phyloP scores from a whole-genome alignment of 2,888 invertebrate species.

The Orthonevra nobilis region DNA sequence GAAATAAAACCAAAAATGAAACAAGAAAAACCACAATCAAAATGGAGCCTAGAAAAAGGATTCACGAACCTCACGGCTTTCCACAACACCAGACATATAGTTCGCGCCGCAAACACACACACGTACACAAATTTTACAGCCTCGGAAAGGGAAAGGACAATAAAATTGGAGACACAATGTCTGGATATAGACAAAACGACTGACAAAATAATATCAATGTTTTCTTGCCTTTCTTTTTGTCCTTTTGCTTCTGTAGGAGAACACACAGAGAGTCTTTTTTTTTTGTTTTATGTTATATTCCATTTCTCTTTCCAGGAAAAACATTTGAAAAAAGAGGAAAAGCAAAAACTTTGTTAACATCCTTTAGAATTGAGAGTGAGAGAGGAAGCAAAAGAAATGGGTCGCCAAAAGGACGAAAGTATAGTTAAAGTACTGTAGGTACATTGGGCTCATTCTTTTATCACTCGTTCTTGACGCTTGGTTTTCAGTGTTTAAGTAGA shows the following conservation, averaged over 20 bases:
- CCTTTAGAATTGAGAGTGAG: slow-evolving; percentile 16
- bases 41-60: slow-evolving; percentile 34
- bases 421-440: slow-evolving; percentile 40
- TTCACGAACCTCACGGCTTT: slow-evolving; percentile 29
- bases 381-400: slow-evolving; percentile 48
- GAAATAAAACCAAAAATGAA: too few species aligned
- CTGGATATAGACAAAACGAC: slow-evolving; percentile 66
- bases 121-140: slow-evolving; percentile 43
- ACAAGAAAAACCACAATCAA: slow-evolving; percentile 20
- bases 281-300: slow-evolving; percentile 25
- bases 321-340: too few species aligned
- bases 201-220: slow-evolving; percentile 67
- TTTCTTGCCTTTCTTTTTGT: slow-evolving; percentile 41
- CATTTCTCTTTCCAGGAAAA: slow-evolving; percentile 8
- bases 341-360: slow-evolving; percentile 52
- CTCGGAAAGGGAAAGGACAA: slow-evolving; percentile 60
- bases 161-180: slow-evolving; percentile 68
- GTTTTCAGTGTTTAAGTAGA: slow-evolving; percentile 35
- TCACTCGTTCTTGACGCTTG: slow-evolving; percentile 18
- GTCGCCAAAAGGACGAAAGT: slow-evolving; percentile 61
- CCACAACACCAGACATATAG: slow-evolving; percentile 31
- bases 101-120: slow-evolving; percentile 14
- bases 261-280: too few species aligned
- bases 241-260: slow-evolving; percentile 14
- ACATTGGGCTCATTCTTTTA: neutral